These are phyloP conservation scores for Lasioglossum morio DNA, from an alignment of 2,888 invertebrate species.

Conservation along the genomic window DNA sequence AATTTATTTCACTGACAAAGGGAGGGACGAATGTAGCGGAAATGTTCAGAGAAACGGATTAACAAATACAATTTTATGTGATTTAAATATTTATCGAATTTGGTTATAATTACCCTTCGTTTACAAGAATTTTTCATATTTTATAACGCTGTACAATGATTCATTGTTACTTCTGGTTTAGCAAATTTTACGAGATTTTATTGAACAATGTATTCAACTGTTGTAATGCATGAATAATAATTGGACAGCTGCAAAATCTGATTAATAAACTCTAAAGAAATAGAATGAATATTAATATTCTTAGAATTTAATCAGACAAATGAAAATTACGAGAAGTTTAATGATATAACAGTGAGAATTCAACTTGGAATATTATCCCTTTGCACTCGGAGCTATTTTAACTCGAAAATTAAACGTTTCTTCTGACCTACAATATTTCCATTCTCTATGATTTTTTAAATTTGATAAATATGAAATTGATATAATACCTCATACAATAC, in stretches of 20 bases:
- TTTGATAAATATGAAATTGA: too few relatives aligned
- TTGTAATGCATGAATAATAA: neutral
- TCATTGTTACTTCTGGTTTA: neutral
- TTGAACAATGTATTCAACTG: neutral
- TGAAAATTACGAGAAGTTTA: too few relatives aligned
- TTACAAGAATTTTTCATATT: neutral
- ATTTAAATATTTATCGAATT: neutral
- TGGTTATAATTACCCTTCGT: neutral
- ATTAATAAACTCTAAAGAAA: neutral
- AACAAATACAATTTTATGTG: neutral
- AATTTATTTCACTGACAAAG: neutral
- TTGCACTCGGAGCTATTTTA: too few relatives aligned
- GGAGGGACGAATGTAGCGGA: neutral
- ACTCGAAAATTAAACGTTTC: too few relatives aligned
- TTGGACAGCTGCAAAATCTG: too few relatives aligned
- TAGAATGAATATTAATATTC: neutral
- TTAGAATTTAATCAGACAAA: too few relatives aligned
- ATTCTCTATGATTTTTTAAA: too few relatives aligned
- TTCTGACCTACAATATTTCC: too few relatives aligned
- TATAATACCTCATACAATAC: too few relatives aligned
- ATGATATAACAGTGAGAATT: too few relatives aligned
- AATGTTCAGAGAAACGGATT: neutral
- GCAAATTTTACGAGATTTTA: neutral
- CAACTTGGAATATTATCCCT: too few relatives aligned
- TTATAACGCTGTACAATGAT: neutral